These are phyloP conservation scores for Ormyrus thymus DNA, from an alignment of 2,888 invertebrate genomes.

Conservation along the genomic window DNA sequence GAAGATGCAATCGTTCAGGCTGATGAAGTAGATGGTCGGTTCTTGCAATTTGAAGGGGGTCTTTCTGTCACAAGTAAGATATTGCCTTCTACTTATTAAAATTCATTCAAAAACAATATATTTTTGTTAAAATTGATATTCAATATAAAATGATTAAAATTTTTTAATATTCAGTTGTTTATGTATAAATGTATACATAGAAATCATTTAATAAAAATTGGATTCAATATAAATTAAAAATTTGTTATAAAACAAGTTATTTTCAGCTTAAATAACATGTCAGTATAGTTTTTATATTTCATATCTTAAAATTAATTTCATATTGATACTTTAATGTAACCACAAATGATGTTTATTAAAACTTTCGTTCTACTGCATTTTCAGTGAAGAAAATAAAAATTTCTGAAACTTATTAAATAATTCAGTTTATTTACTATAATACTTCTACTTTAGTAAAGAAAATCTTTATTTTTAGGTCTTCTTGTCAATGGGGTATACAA, in stretches of 20 bases:
- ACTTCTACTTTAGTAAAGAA: background rate
- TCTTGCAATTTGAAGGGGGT: conserved; percentile 94
- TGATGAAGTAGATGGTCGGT: conserved; percentile 93
- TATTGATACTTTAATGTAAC: background rate
- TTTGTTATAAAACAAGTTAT: too few species aligned
- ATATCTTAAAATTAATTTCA: background rate
- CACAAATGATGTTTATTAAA: conserved; percentile 59
- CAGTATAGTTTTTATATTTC: too few species aligned
- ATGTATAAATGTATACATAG: too few species aligned
- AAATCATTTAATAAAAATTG: too few species aligned
- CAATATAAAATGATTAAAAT: too few species aligned
- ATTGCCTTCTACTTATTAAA: background rate
- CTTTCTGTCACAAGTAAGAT: conserved; percentile 82
- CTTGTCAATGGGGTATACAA: conserved; percentile 80
- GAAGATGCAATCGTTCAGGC: conserved; percentile 96
- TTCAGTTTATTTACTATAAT: background rate
- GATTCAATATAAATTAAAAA: too few species aligned
- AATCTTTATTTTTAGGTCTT: conserved; percentile 72
- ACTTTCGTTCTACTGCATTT: conserved; percentile 66
- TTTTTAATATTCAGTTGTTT: too few species aligned
- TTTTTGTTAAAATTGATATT: too few species aligned
- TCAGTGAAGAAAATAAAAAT: conserved; percentile 57
- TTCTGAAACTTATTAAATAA: conserved; percentile 15
- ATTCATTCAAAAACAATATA: conserved; percentile 1
- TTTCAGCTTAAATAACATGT: too few species aligned